Conservation (phyloP, 2,888 invertebrate genomes). For the Eupithecia abbreviata region DNA sequence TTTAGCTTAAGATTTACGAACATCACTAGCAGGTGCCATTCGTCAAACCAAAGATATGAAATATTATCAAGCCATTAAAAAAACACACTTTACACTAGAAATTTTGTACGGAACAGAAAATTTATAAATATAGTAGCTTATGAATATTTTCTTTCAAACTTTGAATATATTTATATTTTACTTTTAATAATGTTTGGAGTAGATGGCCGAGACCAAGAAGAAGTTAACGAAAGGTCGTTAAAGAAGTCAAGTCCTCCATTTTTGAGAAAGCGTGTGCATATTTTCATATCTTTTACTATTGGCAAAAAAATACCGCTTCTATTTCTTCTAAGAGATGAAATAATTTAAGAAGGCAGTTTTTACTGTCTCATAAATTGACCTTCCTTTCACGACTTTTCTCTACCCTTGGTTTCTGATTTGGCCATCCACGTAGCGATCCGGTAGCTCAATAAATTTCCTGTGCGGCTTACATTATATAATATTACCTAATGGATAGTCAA, state of each 20-base stretch:
- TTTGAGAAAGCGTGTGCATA: no score
- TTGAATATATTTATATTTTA: neutral
- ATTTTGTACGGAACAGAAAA: neutral
- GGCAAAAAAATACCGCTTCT: no score
- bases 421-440: neutral
- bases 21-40: slow-evolving; percentile 4
- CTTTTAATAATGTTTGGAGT: neutral
- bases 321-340: no score
- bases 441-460: neutral
- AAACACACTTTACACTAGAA: neutral
- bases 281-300: no score
- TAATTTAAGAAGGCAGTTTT: no score
- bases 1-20: neutral
- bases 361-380: no score
- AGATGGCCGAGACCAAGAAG: no score
- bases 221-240: no score
- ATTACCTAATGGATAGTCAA: slow-evolving; percentile 47
- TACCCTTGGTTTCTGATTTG: neutral
- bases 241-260: no score
- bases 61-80: neutral
- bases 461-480: neutral
- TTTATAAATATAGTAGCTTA: neutral
- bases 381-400: neutral
- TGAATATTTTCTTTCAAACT: neutral
- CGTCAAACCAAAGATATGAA: neutral